Base-by-base conservation (phyloP, 2,797 vertebrate species). In the Arctocebus calabarensis region DNA sequence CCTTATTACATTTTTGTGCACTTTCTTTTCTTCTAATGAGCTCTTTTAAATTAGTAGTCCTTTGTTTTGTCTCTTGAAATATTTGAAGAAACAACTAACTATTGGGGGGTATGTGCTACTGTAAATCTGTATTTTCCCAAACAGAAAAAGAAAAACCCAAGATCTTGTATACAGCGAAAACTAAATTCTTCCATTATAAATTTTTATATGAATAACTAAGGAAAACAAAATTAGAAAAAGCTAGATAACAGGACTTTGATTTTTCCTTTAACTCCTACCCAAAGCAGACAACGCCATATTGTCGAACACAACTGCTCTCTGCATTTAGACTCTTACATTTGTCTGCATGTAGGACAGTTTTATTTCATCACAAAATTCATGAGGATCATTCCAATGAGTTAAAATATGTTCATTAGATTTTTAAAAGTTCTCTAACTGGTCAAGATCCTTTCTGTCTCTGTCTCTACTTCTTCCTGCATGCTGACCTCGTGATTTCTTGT, bases 311-410 rank as follows among this genome's bases (percentile, higher is more conserved):
- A 22, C 4, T 79, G 43, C 29, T 2, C 4, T 79, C n/a, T 34
- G 2, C n/a, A 77, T 68, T 62, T 48, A 73, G 62, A 84, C 7
- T 20, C 37, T 57, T 48, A 20, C 23, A 22, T 68, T 88, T 52
- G 13, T 71, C 87, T 74, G 27, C 57, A 74, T 79, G 61, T 11
- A 45, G 37, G 27, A 68, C 4, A 13, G 5, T 52, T 87, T 92
- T 73, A 82, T 89, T 91, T 55, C 59, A 62, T 74, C 29, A 92
- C 6, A 68, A 82, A 85, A 85, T 83, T 71, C 19, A 82, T 48
- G 9, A 68, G 25, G 14, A 94, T 32, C 2, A 34, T 93, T 85
- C 83, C 48, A 79, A 48, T 94, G 17, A 70, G 7, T 87, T 73
- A 84, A 71, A 89, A 34, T 61, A 59, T 40, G 66, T 64, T 87